Percentiles rank a stretch among this genome's conserved stretches.
Conservation (phyloP, 2,797 vertebrate species). For the Denticeps clupeoides region DNA sequence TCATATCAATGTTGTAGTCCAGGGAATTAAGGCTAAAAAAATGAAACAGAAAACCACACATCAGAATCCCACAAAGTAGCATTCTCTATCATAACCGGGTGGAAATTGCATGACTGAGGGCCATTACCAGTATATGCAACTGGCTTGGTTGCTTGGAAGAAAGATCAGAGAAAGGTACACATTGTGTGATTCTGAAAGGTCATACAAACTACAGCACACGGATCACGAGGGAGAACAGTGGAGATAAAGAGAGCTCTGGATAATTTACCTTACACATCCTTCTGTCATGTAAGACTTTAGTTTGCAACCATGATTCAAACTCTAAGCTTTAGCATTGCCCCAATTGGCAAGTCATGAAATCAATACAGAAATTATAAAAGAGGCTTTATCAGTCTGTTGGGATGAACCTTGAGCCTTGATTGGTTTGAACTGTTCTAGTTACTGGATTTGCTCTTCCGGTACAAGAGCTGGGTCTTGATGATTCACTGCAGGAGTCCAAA, state of each 20-base stretch:
- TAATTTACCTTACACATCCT: no score
- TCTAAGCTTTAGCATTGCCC: no score
- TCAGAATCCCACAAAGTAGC: constrained; percentile 16
- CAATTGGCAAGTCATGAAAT: no score
- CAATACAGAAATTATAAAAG: no score
- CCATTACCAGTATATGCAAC: background rate
- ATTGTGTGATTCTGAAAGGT: background rate
- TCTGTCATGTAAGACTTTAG: no score
- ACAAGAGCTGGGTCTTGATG: no score
- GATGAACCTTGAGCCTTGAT: no score
- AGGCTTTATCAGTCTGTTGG: no score
- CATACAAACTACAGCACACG: background rate
- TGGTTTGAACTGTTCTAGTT: no score
- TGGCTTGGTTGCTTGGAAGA: background rate
- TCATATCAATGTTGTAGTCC: constrained; percentile 57
- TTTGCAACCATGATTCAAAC: no score
- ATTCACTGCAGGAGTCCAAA: no score
- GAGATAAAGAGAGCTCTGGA: background rate
- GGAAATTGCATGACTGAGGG: background rate
- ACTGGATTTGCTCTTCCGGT: no score
- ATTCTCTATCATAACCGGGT: background rate
- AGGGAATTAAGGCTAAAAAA: constrained; percentile 69
- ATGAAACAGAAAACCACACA: constrained; percentile 10
- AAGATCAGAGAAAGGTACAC: background rate
- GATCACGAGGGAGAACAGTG: background rate